phyloP scores from a whole-genome alignment of 1,140 invertebrate species.

The Sipha flava region DNA sequence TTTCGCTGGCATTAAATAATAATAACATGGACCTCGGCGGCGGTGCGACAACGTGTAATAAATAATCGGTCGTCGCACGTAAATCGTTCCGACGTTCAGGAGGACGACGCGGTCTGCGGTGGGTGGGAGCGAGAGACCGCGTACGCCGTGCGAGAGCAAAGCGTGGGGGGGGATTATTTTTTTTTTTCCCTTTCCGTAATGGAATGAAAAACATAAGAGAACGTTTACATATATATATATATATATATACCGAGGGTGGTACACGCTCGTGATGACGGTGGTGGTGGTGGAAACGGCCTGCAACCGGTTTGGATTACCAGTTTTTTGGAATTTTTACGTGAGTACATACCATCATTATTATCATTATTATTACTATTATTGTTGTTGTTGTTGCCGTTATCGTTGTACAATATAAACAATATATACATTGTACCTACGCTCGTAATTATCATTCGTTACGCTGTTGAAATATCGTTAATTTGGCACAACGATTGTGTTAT shows the following conservation, averaged over 20 bases:
- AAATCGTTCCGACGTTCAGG: neutral
- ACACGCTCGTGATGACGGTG: neutral
- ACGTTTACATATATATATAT: neutral
- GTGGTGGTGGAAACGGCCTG: neutral
- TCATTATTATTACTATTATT: neutral
- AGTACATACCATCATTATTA: too few relatives aligned
- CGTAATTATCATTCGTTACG: neutral
- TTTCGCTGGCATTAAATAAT: conserved; percentile 20
- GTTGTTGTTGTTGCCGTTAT: neutral
- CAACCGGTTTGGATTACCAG: conserved; percentile 27
- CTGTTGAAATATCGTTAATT: too few relatives aligned
- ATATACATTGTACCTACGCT: neutral
- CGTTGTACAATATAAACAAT: neutral
- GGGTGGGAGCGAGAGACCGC: neutral
- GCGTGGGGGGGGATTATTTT: neutral
- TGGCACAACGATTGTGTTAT: too few relatives aligned
- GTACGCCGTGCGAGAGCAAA: neutral
- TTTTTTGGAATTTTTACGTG: conserved; percentile 18
- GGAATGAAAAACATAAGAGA: neutral
- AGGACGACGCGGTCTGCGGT: neutral
- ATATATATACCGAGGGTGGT: neutral
- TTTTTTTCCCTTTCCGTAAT: neutral
- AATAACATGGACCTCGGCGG: neutral
- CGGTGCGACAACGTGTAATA: neutral
- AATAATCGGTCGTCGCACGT: conserved; percentile 10